phyloP scores from a whole-genome alignment of 1,140 invertebrate genomes.

The Hycleus cichorii region DNA sequence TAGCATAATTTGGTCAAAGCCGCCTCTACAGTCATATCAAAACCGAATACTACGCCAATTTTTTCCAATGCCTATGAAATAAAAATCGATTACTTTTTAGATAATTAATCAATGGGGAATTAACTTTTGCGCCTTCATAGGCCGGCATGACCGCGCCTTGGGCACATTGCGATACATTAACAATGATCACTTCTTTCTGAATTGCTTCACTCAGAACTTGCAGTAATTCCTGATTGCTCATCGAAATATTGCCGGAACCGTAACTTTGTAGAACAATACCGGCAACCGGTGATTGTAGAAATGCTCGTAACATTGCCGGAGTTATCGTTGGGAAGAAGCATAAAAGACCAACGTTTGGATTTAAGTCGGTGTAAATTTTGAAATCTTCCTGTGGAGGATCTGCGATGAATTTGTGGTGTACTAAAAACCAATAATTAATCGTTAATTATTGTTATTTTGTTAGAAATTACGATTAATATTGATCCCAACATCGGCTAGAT shows the following conservation, averaged over 20 bases:
- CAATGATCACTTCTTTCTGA: slow-evolving; percentile 73
- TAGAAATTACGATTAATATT: slow-evolving; percentile 49
- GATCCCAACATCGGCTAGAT: slow-evolving; percentile 77
- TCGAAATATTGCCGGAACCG: slow-evolving; percentile 86
- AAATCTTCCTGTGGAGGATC: background rate
- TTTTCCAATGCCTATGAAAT: slow-evolving; percentile 25
- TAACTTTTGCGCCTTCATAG: slow-evolving; percentile 76
- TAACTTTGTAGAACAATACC: slow-evolving; percentile 85
- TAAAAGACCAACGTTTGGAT: slow-evolving; percentile 20
- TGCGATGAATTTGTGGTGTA: no score
- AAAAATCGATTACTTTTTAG: background rate
- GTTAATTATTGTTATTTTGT: no score
- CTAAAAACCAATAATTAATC: no score
- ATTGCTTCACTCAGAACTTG: slow-evolving; percentile 64
- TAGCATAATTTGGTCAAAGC: slow-evolving; percentile 87
- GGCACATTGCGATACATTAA: slow-evolving; percentile 89
- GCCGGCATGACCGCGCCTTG: slow-evolving; percentile 64
- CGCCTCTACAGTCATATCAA: slow-evolving; percentile 93
- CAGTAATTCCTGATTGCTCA: slow-evolving; percentile 71
- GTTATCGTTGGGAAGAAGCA: slow-evolving; percentile 26
- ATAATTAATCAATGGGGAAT: background rate
- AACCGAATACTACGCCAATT: slow-evolving; percentile 76
- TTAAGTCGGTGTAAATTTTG: slow-evolving; percentile 9
- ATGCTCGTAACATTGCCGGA: slow-evolving; percentile 53
- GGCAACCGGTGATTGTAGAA: slow-evolving; percentile 71